phyloP scores from a whole-genome alignment of 2,797 vertebrate species.

The Ctenosaura bakeri region DNA sequence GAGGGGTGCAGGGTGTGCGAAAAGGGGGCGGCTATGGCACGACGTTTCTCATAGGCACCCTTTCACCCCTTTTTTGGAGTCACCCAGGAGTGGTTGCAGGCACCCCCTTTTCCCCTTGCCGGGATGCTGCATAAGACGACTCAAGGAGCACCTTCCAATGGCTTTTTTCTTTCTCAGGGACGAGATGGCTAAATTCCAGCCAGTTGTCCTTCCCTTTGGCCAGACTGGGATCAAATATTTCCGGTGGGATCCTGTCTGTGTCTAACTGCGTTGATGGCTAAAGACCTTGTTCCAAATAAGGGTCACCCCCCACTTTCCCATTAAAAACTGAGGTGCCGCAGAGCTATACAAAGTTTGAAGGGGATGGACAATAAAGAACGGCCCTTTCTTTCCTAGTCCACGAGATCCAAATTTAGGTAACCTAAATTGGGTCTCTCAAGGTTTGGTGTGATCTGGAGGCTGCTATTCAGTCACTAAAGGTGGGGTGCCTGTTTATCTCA shows the following conservation, averaged over 20 bases:
- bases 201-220: conserved; percentile 68
- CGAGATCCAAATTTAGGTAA: conserved; percentile 63
- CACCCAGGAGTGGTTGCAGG: conserved; percentile 54
- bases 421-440: conserved; percentile 74
- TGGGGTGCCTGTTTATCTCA: conserved; percentile 40
- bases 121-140: conserved; percentile 56
- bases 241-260: conserved; percentile 49
- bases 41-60: conserved; percentile 35
- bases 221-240: conserved; percentile 57
- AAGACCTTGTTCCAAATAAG: conserved; percentile 71
- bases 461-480: conserved; percentile 49
- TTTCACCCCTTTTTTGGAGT: conserved; percentile 43
- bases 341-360: conserved; percentile 67
- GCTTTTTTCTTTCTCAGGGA: conserved; percentile 44
- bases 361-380: conserved; percentile 60
- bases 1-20: conserved; percentile 46
- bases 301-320: background rate
- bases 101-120: conserved; percentile 48
- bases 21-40: background rate
- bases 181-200: conserved; percentile 74
- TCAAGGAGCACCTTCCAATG: conserved; percentile 70
- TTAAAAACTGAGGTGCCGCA: conserved; percentile 70
- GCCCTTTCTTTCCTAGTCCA: conserved; percentile 54
- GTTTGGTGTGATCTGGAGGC: conserved; percentile 66
- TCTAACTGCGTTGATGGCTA: conserved; percentile 67